Base-by-base conservation (phyloP, 1,140 invertebrate genomes). In the Nixonia krombeini region DNA sequence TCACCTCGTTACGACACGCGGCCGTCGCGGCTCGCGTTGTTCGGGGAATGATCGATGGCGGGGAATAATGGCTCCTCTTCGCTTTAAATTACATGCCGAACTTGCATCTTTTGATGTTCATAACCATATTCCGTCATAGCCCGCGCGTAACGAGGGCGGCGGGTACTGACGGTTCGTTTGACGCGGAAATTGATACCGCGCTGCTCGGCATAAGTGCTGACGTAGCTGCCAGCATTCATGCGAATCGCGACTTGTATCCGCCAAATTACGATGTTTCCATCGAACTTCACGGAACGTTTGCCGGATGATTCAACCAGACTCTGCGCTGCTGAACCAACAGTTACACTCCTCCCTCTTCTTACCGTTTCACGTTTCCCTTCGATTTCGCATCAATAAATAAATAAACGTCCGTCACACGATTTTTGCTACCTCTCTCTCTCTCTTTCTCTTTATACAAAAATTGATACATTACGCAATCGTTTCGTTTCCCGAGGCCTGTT, bases 91-190 rank as follows among this genome's bases (percentile, higher is more conserved):
- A 64, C 67, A 56, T 65, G 61, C 49, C 57, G 52, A 70, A 70
- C 59, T 70, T 70, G 59, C 67, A 70, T 70, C 67, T 70, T 70
- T 70, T 70, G 67, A 70, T 70, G 68, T 70, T 70, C 57, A 53
- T 62, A 70, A 65, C 61, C 61, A 62, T 62, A 52, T 65, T 70
- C 68, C 52, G 56, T 65, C 65, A 65, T 65, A 65, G 56, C 61
- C 50, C 58, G 38, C 62, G 47, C 61, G 62, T 65, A 70, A 70
- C 61, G 61, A 70, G 57, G 62, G 52, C 67, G 56, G 61, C 21
- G 59, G 57, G 67, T 61, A 56, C 52, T 56, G 57, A 70, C 53
- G 68, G 64, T 65, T 68, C 68, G 59, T 70, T 73, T 70, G 62
- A 67, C 67, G 63, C 57, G 62, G 61, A 71, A 74, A 71, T 74